Conservation (phyloP, 2,888 invertebrate species). For the Troides helena region DNA sequence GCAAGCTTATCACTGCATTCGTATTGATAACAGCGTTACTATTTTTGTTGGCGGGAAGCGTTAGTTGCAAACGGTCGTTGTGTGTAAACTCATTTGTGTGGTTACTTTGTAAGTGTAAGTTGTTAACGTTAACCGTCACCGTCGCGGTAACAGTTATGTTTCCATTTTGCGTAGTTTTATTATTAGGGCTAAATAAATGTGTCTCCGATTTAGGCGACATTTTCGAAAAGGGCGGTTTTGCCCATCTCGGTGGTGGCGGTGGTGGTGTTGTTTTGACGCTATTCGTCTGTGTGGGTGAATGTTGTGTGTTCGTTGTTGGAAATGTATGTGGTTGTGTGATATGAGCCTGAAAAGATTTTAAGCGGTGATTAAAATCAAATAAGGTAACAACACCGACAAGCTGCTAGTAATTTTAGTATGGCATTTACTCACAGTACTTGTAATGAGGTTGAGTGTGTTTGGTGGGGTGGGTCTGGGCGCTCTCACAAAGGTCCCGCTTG, state of each 20-base stretch:
- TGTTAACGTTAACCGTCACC: slow-evolving; percentile 90
- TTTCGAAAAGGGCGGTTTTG: slow-evolving; percentile 84
- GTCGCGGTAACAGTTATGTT: slow-evolving; percentile 92
- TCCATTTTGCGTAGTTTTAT: slow-evolving; percentile 78
- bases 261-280: slow-evolving; percentile 84
- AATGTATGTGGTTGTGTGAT: slow-evolving; percentile 78
- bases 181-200: slow-evolving; percentile 68
- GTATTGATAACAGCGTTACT: slow-evolving; percentile 63
- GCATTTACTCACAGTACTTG: slow-evolving; percentile 73
- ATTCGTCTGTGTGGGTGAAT: slow-evolving; percentile 62
- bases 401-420: slow-evolving; percentile 31
- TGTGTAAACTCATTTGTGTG: slow-evolving; percentile 74
- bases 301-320: slow-evolving; percentile 63
- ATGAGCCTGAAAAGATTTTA: slow-evolving; percentile 78
- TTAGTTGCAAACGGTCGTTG: slow-evolving; percentile 75
- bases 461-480: slow-evolving; percentile 90
- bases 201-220: slow-evolving; percentile 70
- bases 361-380: slow-evolving; percentile 54
- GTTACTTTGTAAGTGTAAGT: slow-evolving; percentile 76
- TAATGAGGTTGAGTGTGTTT: slow-evolving; percentile 88
- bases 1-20: slow-evolving; percentile 58
- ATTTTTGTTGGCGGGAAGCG: slow-evolving; percentile 75
- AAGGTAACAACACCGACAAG: slow-evolving; percentile 50
- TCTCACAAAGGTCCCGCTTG: slow-evolving; percentile 73
- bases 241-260: slow-evolving; percentile 92